Evolutionary conservation across 2,797 vertebrate species (phyloP), one percentile per base, ranked within the genome.

Genomic region (Tympanoctomys barrerae): DNA sequence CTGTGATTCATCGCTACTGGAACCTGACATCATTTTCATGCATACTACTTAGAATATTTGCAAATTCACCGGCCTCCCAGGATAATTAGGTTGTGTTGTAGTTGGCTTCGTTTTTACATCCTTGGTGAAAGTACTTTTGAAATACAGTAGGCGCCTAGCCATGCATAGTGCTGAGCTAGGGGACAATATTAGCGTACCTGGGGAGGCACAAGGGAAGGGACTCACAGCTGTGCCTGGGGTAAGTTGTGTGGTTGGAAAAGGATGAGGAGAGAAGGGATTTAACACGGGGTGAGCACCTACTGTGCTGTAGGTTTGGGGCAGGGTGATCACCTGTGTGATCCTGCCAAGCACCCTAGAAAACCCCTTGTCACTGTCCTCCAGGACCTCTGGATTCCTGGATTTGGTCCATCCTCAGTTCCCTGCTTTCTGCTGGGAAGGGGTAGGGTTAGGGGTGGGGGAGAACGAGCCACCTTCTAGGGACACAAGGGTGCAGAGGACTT

Each of bases 41-140:
- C 24, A 1, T 64, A 42, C 75, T 82, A 31, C 81, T 62, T 78
- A 71, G 95, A 75, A 62, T 90, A 86, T 83, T 62, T 96, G 75
- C 39, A 49, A 62, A 91, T 54, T 78, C 46, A 13, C 46, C 5
- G 78, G 73, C 59, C 42, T 52, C 78, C 22, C 19, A 12, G 90
- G 64, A 31, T 70, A 73, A 87, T 95, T 28, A 62, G 39, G 66
- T 8, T 5, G 21, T 28, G 33, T 16, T 31, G 9, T 1, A 24
- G 42, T 90, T 28, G 2, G 36, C 61, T 93, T 39, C 0, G 31
- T 9, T 42, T 54, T 83, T 59, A 7, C 5, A 18, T 61, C 14
- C 8, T 64, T 57, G 7, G 22, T 49, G 83, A 94, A 54, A 28
- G 13, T 31, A 28, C 61, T 78, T 61, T 91, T 88, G 79, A 84